Evolutionary conservation across 2,113 vertebrate species (phyloP), one percentile per base, ranked within the genome.

Genomic region (Psettodes erumei): DNA sequence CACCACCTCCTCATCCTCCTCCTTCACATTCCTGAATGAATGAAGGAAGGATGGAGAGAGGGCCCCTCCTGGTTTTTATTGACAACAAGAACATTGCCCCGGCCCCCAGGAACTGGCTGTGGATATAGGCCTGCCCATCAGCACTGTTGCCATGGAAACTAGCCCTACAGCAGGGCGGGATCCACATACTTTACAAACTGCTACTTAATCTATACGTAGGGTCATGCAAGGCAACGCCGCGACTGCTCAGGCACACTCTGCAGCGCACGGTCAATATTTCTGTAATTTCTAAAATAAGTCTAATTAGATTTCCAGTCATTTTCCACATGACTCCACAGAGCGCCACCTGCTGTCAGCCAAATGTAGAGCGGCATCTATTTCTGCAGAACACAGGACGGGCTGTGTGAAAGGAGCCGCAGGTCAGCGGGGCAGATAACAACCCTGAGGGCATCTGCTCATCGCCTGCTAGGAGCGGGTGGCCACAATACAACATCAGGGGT

Each of bases 11-110:
- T 69, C 71, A n/a, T n/a, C n/a, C n/a, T n/a, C 83, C 83, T 80
- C 53, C 51, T 72, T 53, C 77, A 86, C 87, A 89, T 87, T 93
- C 88, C 84, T 86, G 42, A 86, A 88, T 79, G 82, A 75, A 67
- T 56, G 67, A 62, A 38, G 28, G 51, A 62, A 61, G 53, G 60
- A 43, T n/a, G 54, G 76, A 86, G 38, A 54, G 42, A 81, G 51
- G 54, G 47, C 21, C 30, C 81, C 80, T 72, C 58, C 75, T 77
- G 12, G 13, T 72, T 67, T 71, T 51, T 42, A 68, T 62, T 61
- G 69, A 87, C 71, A 42, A 85, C 48, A 53, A 42, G 16, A 45
- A 56, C 3, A 19, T 47, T 51, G 27, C 59, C 61, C 69, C 12
- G 2, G 43, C 55, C 55, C n/a, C n/a, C n/a, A n/a, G n/a, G n/a